A percentile compares a stretch with the other conserved stretches of the same genome.
phyloP scores from a whole-genome alignment of 1,140 invertebrate species.

The Cotesia chilonis region DNA sequence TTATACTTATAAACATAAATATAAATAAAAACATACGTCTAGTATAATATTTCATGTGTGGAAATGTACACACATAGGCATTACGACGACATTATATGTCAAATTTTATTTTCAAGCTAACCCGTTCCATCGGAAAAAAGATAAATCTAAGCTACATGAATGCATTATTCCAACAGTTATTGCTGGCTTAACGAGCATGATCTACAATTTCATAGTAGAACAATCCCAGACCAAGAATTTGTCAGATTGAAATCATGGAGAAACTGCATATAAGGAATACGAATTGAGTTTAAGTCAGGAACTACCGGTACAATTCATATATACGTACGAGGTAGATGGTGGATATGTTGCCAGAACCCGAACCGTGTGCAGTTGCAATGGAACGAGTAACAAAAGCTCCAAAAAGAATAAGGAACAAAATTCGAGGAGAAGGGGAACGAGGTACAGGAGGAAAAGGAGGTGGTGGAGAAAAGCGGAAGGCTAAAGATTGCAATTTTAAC shows the following conservation, averaged over 20 bases:
- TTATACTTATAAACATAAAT: too few species aligned
- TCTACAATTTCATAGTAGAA: slow-evolving; percentile 46
- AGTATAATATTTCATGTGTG: too few species aligned
- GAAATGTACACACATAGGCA: too few species aligned
- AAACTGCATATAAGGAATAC: slow-evolving; percentile 44
- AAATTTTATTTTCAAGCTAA: too few species aligned
- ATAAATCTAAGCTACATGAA: not conserved
- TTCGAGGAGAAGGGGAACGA: too few species aligned
- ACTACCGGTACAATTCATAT: not conserved
- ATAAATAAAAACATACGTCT: too few species aligned
- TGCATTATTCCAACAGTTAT: not conserved
- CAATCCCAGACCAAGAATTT: slow-evolving; percentile 47
- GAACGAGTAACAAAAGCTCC: not conserved
- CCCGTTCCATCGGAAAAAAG: not conserved
- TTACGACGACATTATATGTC: too few species aligned
- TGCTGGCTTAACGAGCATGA: slow-evolving; percentile 38
- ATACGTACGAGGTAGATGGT: not conserved
- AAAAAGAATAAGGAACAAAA: not conserved
- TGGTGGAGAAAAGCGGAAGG: not conserved
- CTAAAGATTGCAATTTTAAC: too few species aligned
- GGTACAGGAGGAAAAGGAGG: slow-evolving; percentile 13
- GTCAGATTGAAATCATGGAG: slow-evolving; percentile 44
- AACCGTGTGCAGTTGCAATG: not conserved
- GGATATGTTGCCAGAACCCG: not conserved
- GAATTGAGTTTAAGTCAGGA: slow-evolving; percentile 34